phyloP scores from a whole-genome alignment of 2,888 invertebrate genomes.

The Cephonodes hylas region DNA sequence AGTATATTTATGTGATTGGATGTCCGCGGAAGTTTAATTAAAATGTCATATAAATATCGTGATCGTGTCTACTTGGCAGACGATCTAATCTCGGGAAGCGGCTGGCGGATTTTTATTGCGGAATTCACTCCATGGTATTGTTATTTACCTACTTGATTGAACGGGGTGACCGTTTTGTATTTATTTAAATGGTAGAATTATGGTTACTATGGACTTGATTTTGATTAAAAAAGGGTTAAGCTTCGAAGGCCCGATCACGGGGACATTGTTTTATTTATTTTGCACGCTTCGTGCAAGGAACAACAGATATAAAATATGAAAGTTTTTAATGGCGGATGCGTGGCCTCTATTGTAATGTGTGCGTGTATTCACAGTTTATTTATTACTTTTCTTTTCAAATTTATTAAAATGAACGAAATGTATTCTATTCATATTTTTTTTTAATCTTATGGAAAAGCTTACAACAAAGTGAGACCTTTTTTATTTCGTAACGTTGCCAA shows the following conservation, averaged over 20 bases:
- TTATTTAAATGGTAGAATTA: background rate
- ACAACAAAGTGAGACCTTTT: too few species aligned
- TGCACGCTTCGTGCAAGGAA: background rate
- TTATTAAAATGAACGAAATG: background rate
- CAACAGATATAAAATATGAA: background rate
- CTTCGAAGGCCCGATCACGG: background rate
- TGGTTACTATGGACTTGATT: background rate
- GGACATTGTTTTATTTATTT: background rate
- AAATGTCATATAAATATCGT: background rate
- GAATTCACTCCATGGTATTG: background rate
- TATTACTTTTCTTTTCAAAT: background rate
- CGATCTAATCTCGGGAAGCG: background rate
- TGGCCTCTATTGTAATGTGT: background rate
- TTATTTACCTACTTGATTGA: background rate
- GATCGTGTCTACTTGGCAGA: background rate
- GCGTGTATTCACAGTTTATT: background rate
- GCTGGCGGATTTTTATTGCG: background rate
- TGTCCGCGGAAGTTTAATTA: background rate
- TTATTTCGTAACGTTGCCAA: too few species aligned
- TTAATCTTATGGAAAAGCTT: background rate
- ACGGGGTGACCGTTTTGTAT: background rate
- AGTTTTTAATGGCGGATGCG: background rate
- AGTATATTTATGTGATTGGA: background rate
- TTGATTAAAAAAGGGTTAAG: background rate
- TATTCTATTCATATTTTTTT: background rate